Evolutionary conservation across 2,888 invertebrate species (phyloP).

Genomic region (Spisula solida): DNA sequence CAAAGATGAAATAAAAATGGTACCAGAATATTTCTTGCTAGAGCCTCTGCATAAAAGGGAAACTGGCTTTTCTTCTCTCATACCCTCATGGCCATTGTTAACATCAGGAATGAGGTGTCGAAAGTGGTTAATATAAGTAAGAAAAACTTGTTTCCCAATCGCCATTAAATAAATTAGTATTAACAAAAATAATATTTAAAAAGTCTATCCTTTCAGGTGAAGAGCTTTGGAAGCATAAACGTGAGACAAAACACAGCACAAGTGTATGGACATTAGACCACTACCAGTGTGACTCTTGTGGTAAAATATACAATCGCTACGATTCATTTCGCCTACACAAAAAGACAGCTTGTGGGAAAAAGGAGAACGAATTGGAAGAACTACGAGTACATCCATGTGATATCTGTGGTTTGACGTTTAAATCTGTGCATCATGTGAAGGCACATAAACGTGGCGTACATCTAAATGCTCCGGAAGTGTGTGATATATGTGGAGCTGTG

Average conservation of each 20-base stretch:
- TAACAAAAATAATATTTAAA: no score
- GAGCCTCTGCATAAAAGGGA: no score
- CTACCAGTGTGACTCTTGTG: slow-evolving; percentile 37
- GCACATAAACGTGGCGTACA: slow-evolving; percentile 43
- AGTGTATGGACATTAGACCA: slow-evolving; percentile 22
- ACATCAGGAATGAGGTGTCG: no score
- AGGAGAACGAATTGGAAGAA: slow-evolving; percentile 23
- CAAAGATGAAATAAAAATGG: no score
- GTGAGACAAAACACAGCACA: slow-evolving; percentile 15
- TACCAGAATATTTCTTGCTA: no score
- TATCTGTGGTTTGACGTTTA: slow-evolving; percentile 21
- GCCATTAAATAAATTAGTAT: no score
- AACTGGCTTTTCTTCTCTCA: no score
- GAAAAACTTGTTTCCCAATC: no score
- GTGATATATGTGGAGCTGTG: slow-evolving; percentile 41
- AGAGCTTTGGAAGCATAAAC: slow-evolving; percentile 28
- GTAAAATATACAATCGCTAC: slow-evolving; percentile 16
- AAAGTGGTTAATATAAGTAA: no score
- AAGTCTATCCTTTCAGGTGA: slow-evolving; percentile 4
- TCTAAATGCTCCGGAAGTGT: slow-evolving; percentile 17
- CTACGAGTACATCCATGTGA: slow-evolving; percentile 35
- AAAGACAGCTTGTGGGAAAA: slow-evolving; percentile 11
- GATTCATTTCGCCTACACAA: slow-evolving; percentile 15
- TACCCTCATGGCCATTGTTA: no score
- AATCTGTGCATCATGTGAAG: slow-evolving; percentile 15